Conservation (phyloP, 2,888 invertebrate genomes). For the Himalopsyche anomala region DNA sequence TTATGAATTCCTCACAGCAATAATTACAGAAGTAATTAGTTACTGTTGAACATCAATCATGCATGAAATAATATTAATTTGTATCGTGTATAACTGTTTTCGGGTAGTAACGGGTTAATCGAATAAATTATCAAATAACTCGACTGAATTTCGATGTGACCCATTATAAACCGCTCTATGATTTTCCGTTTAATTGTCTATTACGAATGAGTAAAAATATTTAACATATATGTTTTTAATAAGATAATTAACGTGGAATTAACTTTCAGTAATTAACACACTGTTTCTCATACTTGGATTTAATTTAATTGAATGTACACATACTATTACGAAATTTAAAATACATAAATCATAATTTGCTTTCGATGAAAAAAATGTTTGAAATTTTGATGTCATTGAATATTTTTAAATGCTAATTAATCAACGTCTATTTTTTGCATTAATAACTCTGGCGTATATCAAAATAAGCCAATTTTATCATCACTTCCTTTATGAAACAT, state of each 20-base stretch:
- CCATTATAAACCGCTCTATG: neutral
- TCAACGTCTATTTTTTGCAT: neutral
- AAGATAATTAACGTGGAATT: neutral
- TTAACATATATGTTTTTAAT: neutral
- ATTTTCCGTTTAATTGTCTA: neutral
- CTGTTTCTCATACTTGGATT: neutral
- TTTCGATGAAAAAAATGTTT: neutral
- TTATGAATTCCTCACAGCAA: neutral
- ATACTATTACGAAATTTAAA: neutral
- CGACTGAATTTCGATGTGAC: neutral
- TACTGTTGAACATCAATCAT: neutral
- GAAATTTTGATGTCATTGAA: neutral
- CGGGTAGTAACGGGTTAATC: conserved; percentile 13
- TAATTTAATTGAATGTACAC: neutral
- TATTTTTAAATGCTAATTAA: neutral
- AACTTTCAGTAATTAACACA: neutral
- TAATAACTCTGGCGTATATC: no score
- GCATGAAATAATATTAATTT: conserved; percentile 10
- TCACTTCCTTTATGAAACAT: no score
- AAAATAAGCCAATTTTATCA: no score
- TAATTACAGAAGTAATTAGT: conserved; percentile 10
- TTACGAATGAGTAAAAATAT: neutral
- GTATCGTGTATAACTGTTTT: neutral
- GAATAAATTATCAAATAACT: conserved; percentile 5
- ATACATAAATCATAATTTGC: conserved; percentile 18